phyloP scores from a whole-genome alignment of 2,113 vertebrate species.

The Callocephalon fimbriatum region DNA sequence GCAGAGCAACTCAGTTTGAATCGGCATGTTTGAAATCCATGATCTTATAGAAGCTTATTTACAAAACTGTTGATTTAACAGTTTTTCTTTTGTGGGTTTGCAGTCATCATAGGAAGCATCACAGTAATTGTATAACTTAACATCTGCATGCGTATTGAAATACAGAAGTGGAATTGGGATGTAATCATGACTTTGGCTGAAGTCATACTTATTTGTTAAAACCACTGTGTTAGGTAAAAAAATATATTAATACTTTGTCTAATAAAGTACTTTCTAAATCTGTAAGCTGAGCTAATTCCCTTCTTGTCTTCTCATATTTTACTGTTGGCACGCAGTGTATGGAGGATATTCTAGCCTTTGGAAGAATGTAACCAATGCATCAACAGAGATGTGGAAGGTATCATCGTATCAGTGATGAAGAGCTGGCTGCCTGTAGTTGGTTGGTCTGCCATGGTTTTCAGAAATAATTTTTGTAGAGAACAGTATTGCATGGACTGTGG shows the following conservation, averaged over 20 bases:
- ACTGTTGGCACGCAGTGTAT: background rate
- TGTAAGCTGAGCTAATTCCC: background rate
- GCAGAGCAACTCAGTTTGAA: background rate
- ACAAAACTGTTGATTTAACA: background rate
- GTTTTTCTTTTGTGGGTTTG: background rate
- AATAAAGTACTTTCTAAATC: constrained; percentile 5
- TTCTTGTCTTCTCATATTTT: background rate
- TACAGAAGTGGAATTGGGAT: background rate
- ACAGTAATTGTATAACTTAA: background rate
- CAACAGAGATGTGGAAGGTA: background rate
- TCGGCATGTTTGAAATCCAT: background rate
- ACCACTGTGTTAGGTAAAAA: background rate
- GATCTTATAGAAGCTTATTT: background rate
- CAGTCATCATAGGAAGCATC: background rate
- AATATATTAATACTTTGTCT: background rate
- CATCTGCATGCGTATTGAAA: background rate
- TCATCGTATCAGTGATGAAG: background rate
- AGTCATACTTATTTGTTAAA: background rate
- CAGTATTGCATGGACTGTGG: background rate
- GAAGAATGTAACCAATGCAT: background rate
- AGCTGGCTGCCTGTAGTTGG: background rate
- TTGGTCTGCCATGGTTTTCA: background rate
- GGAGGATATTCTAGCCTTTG: background rate
- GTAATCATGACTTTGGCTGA: background rate
- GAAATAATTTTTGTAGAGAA: background rate